Conservation (phyloP, 2,797 vertebrate genomes). For the Hippopotamyrus pictus region DNA sequence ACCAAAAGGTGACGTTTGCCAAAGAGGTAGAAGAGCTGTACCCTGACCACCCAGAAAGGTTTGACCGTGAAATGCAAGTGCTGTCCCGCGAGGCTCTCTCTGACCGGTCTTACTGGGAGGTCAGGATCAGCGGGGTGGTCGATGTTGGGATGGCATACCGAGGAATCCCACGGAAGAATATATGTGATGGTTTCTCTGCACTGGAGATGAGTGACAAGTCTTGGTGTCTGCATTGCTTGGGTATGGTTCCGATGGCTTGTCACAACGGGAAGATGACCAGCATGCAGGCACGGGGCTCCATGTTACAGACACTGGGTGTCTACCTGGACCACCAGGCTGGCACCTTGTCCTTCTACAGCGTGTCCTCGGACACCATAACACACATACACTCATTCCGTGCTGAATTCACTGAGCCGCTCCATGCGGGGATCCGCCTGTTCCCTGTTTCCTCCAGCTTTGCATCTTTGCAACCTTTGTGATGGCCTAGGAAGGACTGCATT, state of each 20-base stretch:
- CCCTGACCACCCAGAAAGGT: background rate
- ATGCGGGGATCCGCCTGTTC: background rate
- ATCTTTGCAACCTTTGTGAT: background rate
- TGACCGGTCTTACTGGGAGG: background rate
- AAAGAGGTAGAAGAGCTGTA: background rate
- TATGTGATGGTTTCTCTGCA: background rate
- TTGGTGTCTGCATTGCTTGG: background rate
- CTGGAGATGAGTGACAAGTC: background rate
- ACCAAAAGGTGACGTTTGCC: background rate
- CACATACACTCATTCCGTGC: background rate
- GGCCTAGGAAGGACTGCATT: background rate
- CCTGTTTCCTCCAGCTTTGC: background rate
- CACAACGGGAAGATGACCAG: background rate
- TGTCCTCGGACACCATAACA: background rate
- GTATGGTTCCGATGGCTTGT: background rate
- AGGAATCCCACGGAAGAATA: background rate
- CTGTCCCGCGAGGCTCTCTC: background rate
- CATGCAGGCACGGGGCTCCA: background rate
- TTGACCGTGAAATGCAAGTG: background rate
- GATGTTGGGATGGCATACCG: background rate
- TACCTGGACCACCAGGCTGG: background rate
- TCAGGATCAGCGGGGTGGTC: background rate
- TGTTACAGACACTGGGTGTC: background rate
- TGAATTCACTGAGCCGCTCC: background rate
- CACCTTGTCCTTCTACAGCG: background rate